Percentiles rank a stretch among this genome's conserved stretches.
These are phyloP conservation scores for Dendrocopos noguchii DNA, from an alignment of 2,113 vertebrate genomes.

Conservation along the genomic window DNA sequence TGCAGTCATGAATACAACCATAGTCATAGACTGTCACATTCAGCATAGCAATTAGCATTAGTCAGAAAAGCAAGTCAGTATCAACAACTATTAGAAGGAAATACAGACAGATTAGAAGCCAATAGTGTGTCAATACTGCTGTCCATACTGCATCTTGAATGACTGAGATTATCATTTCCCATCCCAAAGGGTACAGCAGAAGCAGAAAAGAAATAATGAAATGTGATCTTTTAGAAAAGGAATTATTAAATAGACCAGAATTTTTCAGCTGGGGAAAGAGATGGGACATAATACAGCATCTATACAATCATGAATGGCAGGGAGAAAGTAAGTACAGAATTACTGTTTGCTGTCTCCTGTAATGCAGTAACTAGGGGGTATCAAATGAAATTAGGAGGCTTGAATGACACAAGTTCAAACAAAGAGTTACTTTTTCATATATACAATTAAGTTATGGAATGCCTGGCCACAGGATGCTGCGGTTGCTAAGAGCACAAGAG, in stretches of 20 bases:
- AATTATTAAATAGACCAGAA: constrained; percentile 38
- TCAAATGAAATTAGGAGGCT: constrained; percentile 28
- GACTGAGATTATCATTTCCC: constrained; percentile 2
- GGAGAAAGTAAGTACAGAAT: constrained; percentile 34
- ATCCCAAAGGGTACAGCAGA: background rate
- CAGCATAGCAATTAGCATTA: background rate
- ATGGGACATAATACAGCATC: background rate
- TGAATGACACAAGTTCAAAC: constrained; percentile 55
- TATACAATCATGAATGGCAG: constrained; percentile 17
- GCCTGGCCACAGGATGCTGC: constrained; percentile 23
- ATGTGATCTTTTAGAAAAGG: constrained; percentile 6
- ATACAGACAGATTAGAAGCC: background rate
- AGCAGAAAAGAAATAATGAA: constrained; percentile 9
- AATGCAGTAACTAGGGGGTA: background rate
- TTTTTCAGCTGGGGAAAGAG: constrained; percentile 13
- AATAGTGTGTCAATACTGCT: background rate
- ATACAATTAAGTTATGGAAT: constrained; percentile 39
- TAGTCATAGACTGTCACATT: background rate
- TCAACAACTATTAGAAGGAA: background rate
- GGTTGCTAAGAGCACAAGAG: background rate
- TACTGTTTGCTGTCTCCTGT: constrained; percentile 20
- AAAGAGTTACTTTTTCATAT: constrained; percentile 38
- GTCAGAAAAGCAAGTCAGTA: constrained; percentile 1
- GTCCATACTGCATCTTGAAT: background rate
- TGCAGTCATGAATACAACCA: background rate